phyloP scores from a whole-genome alignment of 2,888 invertebrate species.

The Adela reaumurella region DNA sequence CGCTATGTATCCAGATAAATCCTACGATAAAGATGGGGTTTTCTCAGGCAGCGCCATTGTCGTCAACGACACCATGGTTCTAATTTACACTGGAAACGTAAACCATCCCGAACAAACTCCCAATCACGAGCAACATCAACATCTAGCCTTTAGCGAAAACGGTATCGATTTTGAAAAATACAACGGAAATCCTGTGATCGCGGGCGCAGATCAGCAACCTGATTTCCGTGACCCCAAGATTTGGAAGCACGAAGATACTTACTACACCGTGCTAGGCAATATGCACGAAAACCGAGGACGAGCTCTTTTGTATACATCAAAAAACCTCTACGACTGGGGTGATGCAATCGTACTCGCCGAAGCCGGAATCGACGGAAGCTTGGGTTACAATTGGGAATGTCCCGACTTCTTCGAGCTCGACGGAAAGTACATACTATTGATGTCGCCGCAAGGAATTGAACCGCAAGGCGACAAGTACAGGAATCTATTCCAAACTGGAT shows the following conservation, averaged over 20 bases:
- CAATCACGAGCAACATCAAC: slow-evolving; percentile 28
- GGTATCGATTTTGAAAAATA: slow-evolving; percentile 30
- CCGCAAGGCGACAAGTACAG: slow-evolving; percentile 29
- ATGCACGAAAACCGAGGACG: slow-evolving; percentile 27
- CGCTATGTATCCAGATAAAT: slow-evolving; percentile 38
- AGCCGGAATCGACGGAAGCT: slow-evolving; percentile 29
- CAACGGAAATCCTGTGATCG: slow-evolving; percentile 29
- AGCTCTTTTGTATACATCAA: slow-evolving; percentile 29
- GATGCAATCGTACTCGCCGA: slow-evolving; percentile 23
- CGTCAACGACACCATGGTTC: slow-evolving; percentile 27
- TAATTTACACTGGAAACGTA: slow-evolving; percentile 38
- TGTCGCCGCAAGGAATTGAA: slow-evolving; percentile 40
- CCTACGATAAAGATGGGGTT: slow-evolving; percentile 33
- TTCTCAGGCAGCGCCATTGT: slow-evolving; percentile 48
- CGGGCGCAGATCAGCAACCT: slow-evolving; percentile 25
- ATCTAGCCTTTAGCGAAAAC: slow-evolving; percentile 29
- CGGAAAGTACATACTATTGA: slow-evolving; percentile 30
- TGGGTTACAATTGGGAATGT: slow-evolving; percentile 50
- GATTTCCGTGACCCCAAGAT: slow-evolving; percentile 49
- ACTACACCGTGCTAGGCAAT: slow-evolving; percentile 43
- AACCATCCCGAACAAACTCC: slow-evolving; percentile 22
- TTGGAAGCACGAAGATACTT: slow-evolving; percentile 30
- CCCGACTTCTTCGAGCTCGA: slow-evolving; percentile 44
- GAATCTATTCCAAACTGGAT: slow-evolving; percentile 38
- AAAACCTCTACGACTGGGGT: slow-evolving; percentile 28